Base-by-base conservation (phyloP, 2,797 vertebrate genomes). In the Loriculus beryllinus region DNA sequence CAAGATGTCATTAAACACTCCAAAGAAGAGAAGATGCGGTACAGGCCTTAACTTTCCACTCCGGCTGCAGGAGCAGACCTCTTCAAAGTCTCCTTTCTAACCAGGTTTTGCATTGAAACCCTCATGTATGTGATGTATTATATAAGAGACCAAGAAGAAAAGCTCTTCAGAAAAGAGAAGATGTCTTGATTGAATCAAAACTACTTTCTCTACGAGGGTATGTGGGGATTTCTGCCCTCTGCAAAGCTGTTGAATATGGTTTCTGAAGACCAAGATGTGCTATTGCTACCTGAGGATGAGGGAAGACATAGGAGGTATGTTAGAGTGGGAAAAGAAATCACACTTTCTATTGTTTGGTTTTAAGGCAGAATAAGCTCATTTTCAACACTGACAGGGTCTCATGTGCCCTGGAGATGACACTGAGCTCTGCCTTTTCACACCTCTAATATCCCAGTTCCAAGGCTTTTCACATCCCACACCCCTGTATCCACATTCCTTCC, bases 381-480 rank as follows among this genome's bases (percentile, higher is more conserved):
- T 75, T 43, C 31, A 68, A 4, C 17, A 37, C 35, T 42, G 35
- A 12, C 0, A 0, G 49, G 22, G 25, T 52, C 28, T 29, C 3
- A 5, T 25, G n/a, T 22, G 65, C n/a, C 15, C 54, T 40, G 54
- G 29, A 39, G 65, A 29, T 54, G 77, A 45, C 47, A 54, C 22
- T 0, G 31, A 80, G 77, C 47, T 89, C 62, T 80, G 29, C 60
- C 47, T 71, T 83, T 47, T 47, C 62, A 52, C n/a, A 65, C 33
- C 33, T 82, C 25, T 37, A 43, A 6, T 13, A 12, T 7, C 33
- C 56, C 74, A 72, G n/a, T 12, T 28, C 40, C 28, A 19, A 15
- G 56, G 45, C 4, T 74, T 74, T 39, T 6, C 18, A 7, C 0
- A 0, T 26, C 75, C 48, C 42, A 23, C 14, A 56, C 7, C 21